These are phyloP conservation scores for Synanthedon formicaeformis DNA, from an alignment of 2,888 invertebrate species.

Conservation along the genomic window DNA sequence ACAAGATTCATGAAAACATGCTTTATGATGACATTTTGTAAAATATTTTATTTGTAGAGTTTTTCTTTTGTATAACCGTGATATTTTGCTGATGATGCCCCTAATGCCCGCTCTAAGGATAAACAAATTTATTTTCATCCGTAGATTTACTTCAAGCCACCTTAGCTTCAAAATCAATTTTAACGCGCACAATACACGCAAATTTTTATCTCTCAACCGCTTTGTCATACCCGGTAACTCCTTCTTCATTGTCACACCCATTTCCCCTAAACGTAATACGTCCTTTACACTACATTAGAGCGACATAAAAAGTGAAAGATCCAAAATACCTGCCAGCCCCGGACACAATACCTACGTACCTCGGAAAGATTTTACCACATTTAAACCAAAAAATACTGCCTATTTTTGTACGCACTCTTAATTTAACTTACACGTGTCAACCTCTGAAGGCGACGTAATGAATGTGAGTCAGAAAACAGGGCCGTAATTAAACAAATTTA, in stretches of 20 bases:
- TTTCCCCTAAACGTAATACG: not conserved
- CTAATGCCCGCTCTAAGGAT: too few relatives aligned
- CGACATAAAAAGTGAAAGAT: conserved; percentile 5
- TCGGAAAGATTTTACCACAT: not conserved
- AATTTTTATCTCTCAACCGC: not conserved
- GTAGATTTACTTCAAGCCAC: too few relatives aligned
- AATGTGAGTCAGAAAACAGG: conserved; percentile 25
- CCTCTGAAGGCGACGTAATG: conserved; percentile 30
- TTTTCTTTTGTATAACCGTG: too few relatives aligned
- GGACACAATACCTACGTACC: not conserved
- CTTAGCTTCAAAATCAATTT: too few relatives aligned
- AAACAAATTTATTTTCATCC: too few relatives aligned
- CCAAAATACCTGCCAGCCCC: not conserved
- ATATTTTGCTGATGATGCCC: too few relatives aligned
- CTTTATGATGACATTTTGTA: too few relatives aligned
- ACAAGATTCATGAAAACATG: too few relatives aligned
- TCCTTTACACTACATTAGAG: conserved; percentile 8
- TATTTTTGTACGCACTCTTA: not conserved
- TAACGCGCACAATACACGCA: conserved; percentile 1
- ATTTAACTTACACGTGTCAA: conserved; percentile 20
- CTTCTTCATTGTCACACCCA: not conserved
- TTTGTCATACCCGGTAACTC: not conserved
- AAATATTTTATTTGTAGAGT: too few relatives aligned
- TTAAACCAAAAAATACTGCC: not conserved
- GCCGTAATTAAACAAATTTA: conserved; percentile 26